Evolutionary conservation across 1,140 invertebrate species (phyloP), one percentile per base, ranked within the genome.

Genomic region (Ceratina japonica): DNA sequence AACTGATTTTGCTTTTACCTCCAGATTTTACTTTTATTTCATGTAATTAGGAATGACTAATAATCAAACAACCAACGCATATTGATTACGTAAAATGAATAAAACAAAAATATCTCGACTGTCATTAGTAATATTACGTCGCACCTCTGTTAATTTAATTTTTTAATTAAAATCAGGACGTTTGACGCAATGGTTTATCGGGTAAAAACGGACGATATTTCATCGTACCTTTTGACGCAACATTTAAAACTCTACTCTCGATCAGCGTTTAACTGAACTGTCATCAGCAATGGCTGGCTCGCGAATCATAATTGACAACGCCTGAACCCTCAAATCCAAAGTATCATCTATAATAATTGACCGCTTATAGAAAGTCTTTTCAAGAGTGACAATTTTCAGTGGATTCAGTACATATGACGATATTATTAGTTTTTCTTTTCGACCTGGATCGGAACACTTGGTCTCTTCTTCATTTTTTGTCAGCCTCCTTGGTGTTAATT

Each of bases 401-500:
- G 27, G 27, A 31, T 4, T 31, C 27, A 4, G 1, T 31, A 31
- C 27, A 31, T 4, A 31, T 31, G 27, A 31, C 27, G 27, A 44
- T 44, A 44, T 44, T 44, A 44, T 44, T 44, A 10, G 4, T n/a
- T 20, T 59, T 20, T 59, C 10, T 20, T 59, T 59, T 51, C 44
- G 2, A 13, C 37, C 22, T n/a, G 7, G 13, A 20, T 49, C 10
- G 44, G 51, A 66, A 10, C n/a, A 20, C n/a, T 59, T 59, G 8
- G 44, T 3, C 44, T 18, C 22, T 66, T 10, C 51, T 56, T 69
- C 18, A n/a, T 69, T 31, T 22, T 8, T 49, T 7, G 13, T 13
- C 15, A 4, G 51, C 4, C 31, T 31, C 15, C 54, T 24, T 49
- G 61, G 52, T 69, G 74, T 86, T 84, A 86, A 82, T 76, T 81